Base-by-base conservation (phyloP, 1,140 invertebrate species). In the Caenorhabditis tropicalis region DNA sequence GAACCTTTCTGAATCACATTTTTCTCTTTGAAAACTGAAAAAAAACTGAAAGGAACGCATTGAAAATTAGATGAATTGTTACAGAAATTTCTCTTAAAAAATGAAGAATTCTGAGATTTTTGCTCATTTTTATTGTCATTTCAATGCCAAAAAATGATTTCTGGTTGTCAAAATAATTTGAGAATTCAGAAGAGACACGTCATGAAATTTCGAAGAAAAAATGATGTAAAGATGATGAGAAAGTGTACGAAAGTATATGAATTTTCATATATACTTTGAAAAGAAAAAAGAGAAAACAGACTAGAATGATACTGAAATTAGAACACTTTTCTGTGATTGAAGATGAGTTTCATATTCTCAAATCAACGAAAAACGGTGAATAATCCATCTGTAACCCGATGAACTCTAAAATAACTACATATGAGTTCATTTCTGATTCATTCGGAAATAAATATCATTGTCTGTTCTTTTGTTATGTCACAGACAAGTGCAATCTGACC, bases 111-210 rank as follows among this genome's bases (percentile, higher is more conserved):
- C 24, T 12, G 12, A 15, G 3, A 10, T 58, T 58, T 27, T 10
- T 58, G 24, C 7, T 10, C 12, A n/a, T 31, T 29, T 29, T 58
- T 58, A 21, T 29, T 29, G 27, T 29, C 49, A 51, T 46, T 51
- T 51, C n/a, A n/a, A n/a, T n/a, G n/a, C n/a, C 49, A 27, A 58
- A 31, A 58, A 58, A 10, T 58, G 53, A 58, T 58, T 58, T 58
- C 27, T 58, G 53, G 27, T 51, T 51, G 2, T 16, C 49, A n/a
- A 51, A 51, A n/a, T 1, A 2, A n/a, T 21, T 7, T 4, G 49
- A 51, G 49, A 51, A n/a, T n/a, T 12, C 16, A 46, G 9, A 16
- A 46, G 16, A 46, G 43, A 46, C 9, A 51, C 19, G 49, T 51
- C 49, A 51, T 51, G n/a, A 51, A 51, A 51, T 21, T n/a, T n/a